A percentile compares a stretch with the other conserved stretches of the same genome.
These are phyloP conservation scores for Eleginops maclovinus DNA, from an alignment of 2,113 vertebrate species.

Conservation along the genomic window DNA sequence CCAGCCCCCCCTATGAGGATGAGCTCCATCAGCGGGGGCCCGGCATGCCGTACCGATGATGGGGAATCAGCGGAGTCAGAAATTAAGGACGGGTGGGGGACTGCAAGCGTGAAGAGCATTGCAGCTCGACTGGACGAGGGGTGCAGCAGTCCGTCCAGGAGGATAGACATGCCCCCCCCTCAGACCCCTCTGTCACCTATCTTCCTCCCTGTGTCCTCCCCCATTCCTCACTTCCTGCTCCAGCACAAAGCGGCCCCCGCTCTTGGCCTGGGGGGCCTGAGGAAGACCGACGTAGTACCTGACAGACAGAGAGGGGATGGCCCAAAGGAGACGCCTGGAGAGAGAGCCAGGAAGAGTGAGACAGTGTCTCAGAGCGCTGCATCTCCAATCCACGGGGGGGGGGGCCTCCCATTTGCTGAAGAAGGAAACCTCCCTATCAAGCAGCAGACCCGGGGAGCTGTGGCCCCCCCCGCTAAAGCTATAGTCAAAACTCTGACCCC, in stretches of 20 bases:
- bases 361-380: conserved; percentile 49
- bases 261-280: conserved; percentile 71
- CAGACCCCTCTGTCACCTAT: conserved; percentile 29
- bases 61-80: accelerated
- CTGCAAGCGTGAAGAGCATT: conserved; percentile 70
- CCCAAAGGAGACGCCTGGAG: conserved; percentile 54
- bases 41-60: conserved; percentile 59
- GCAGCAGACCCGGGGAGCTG: conserved; percentile 87
- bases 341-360: conserved; percentile 61
- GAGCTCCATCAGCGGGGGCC: conserved; percentile 83
- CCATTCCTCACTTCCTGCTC: conserved; percentile 16
- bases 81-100: conserved; percentile 26
- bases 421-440: conserved; percentile 97
- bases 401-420: conserved; percentile 93
- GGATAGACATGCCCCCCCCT: conserved; percentile 60
- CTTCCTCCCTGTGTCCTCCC: conserved; percentile 37
- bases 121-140: conserved; percentile 77
- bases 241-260: conserved; percentile 63
- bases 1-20: conserved; percentile 89
- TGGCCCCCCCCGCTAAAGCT: background rate
- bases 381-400: conserved; percentile 82
- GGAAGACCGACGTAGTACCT: conserved; percentile 68
- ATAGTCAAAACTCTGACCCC: conserved; percentile 52
- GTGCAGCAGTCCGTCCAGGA: conserved; percentile 43
- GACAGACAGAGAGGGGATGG: conserved; percentile 39